Base-by-base conservation (phyloP, 2,888 invertebrate species). In the Cataglyphis livida region DNA sequence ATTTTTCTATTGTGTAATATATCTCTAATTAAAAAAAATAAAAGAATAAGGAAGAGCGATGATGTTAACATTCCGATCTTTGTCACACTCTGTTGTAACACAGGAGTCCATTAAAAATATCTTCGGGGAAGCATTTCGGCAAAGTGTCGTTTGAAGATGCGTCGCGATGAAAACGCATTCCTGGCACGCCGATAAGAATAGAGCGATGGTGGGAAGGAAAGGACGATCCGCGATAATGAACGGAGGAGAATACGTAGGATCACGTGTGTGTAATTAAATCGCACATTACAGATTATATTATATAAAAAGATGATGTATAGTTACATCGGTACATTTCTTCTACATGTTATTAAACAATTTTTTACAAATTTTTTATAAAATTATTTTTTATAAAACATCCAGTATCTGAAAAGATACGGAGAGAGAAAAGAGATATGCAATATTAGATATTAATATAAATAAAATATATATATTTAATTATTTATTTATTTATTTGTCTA, bases 121-220 rank as follows among this genome's bases (percentile, higher is more conserved):
- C 62, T 18, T 59, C 51, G 32, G 35, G n/a, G 57, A 41, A 15
- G 21, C 59, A 59, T 78, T 78, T 70, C 68, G 78, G 32, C 28
- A 59, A 21, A 59, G 38, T 75, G 81, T 89, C 85, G 84, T 70
- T 81, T 76, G 81, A 78, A 84, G 83, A 65, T 81, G 83, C 85
- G 78, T 82, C 81, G 84, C 87, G 81, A 84, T 86, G 90, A 85
- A 89, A 88, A 88, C 88, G 86, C 88, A 88, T 87, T 87, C 87
- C 79, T 89, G 70, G 87, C 87, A 73, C 57, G 85, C 64, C 79
- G 89, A 88, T 89, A 88, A 89, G 89, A 89, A 89, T 89, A 88
- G 89, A 88, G 81, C 83, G 59, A 71, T 10, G 32, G 59, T 25
- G 12, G 59, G 76, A 54, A 65, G 73, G 81, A 83, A 86, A 88